Evolutionary conservation across 2,888 invertebrate genomes (phyloP).

Genomic region (Mimas tiliae): DNA sequence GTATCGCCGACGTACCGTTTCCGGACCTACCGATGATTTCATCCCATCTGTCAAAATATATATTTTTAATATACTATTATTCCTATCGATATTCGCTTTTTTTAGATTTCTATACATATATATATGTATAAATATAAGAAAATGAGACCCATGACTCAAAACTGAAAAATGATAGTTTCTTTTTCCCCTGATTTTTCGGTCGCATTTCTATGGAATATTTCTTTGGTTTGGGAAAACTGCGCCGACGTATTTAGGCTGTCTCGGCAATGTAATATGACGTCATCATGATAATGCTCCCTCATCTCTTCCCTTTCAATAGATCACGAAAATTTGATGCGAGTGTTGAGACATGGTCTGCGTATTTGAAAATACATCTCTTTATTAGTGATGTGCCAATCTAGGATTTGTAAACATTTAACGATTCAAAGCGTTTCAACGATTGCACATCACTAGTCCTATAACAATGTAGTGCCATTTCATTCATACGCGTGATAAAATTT

Average conservation of each 20-base stretch:
- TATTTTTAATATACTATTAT: too few relatives aligned
- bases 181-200: too few relatives aligned
- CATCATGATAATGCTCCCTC: conserved; percentile 5
- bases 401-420: neutral
- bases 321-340: conserved; percentile 1
- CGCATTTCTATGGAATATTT: too few relatives aligned
- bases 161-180: too few relatives aligned
- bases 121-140: too few relatives aligned
- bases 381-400: conserved; percentile 8
- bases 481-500: conserved; percentile 18
- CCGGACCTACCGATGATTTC: too few relatives aligned
- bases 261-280: neutral
- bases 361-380: conserved; percentile 1
- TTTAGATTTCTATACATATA: too few relatives aligned
- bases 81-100: too few relatives aligned
- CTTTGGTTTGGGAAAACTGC: too few relatives aligned
- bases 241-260: neutral
- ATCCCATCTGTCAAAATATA: too few relatives aligned
- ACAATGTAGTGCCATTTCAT: conserved; percentile 22
- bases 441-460: conserved; percentile 15
- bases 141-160: too few relatives aligned
- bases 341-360: conserved; percentile 12
- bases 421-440: neutral
- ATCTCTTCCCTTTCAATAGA: neutral
- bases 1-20: too few relatives aligned